A percentile compares a stretch with the other conserved stretches of the same genome.
Evolutionary conservation across 2,797 vertebrate species (phyloP).

Genomic region (Chiroxiphia lanceolata): DNA sequence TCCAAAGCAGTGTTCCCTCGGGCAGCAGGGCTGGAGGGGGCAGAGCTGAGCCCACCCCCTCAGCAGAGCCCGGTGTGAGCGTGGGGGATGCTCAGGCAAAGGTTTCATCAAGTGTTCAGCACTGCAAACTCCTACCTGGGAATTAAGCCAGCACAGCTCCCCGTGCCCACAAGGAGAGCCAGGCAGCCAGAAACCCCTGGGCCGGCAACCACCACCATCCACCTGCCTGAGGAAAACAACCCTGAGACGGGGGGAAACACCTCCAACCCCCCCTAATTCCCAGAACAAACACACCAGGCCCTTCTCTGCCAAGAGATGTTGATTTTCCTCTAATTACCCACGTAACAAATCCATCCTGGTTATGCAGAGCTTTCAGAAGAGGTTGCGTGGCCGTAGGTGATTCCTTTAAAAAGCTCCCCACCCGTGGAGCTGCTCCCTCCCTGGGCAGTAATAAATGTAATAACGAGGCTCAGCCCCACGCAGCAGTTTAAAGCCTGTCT

Average conservation of each 20-base stretch:
- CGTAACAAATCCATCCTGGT: neutral
- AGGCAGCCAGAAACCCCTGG: neutral
- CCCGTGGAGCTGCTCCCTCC: conserved; percentile 8
- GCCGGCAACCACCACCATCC: neutral
- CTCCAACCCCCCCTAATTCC: neutral
- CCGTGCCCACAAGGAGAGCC: neutral
- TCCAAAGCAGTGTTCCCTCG: rapidly evolving
- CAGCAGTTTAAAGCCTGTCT: neutral
- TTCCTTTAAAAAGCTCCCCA: conserved; percentile 49
- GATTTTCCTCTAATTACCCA: neutral
- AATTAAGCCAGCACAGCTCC: neutral
- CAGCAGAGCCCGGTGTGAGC: rapidly evolving
- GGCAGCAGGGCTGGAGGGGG: neutral
- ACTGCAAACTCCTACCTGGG: rapidly evolving
- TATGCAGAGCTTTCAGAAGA: conserved; percentile 9
- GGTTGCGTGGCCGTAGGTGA: conserved; percentile 46
- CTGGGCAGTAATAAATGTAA: conserved; percentile 3
- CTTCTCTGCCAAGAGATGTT: neutral
- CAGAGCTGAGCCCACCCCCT: neutral
- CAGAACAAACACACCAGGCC: neutral
- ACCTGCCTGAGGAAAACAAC: neutral
- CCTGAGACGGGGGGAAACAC: neutral
- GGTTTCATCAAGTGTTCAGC: rapidly evolving
- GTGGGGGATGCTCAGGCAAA: rapidly evolving
- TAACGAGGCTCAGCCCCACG: neutral